A percentile compares a stretch with the other conserved stretches of the same genome.
These are phyloP conservation scores for Anodontia alba DNA, from an alignment of 2,888 invertebrate genomes.

Conservation along the genomic window DNA sequence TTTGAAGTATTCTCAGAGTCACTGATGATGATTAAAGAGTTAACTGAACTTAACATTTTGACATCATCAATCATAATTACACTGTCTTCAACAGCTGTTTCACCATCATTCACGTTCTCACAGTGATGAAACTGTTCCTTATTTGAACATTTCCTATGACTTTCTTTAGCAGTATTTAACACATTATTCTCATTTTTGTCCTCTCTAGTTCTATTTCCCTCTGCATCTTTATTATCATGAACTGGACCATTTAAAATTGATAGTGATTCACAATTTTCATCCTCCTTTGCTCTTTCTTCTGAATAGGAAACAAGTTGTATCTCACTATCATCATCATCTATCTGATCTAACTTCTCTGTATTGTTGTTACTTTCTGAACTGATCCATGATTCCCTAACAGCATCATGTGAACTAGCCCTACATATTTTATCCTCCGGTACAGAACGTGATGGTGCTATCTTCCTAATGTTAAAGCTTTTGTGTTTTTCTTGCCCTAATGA, in stretches of 20 bases:
- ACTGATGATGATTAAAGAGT: not conserved
- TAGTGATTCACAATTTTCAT: no score
- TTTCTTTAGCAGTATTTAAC: not conserved
- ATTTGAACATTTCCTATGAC: not conserved
- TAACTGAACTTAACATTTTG: not conserved
- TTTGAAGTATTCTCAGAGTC: not conserved
- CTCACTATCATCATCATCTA: not conserved
- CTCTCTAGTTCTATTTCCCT: no score
- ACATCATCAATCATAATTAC: not conserved
- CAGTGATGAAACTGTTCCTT: not conserved
- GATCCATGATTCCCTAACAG: no score
- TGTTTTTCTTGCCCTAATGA: not conserved
- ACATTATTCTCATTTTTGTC: no score
- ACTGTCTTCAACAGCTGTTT: not conserved
- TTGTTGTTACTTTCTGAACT: not conserved
- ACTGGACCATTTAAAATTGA: no score
- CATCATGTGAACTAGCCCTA: no score
- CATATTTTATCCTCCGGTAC: no score
- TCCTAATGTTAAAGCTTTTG: no score
- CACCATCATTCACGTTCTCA: not conserved
- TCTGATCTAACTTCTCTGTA: not conserved
- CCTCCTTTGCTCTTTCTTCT: no score
- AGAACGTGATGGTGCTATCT: no score
- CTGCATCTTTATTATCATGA: no score
- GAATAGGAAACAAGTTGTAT: no score